These are phyloP conservation scores for Torymus tubicola DNA, from an alignment of 2,888 invertebrate genomes.

Conservation along the genomic window DNA sequence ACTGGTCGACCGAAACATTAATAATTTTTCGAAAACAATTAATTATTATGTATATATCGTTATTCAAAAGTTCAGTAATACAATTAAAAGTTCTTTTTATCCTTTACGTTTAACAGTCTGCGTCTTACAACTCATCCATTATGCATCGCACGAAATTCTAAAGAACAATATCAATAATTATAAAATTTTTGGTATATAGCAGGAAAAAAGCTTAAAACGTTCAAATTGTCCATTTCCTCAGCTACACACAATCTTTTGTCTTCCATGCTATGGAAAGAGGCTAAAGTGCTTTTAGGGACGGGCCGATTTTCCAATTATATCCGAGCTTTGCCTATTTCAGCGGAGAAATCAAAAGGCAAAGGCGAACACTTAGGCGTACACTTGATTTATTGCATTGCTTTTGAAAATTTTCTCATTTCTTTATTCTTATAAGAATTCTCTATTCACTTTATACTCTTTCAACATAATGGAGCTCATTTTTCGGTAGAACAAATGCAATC, in stretches of 20 bases:
- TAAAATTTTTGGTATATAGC: not conserved
- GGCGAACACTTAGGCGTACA: not conserved
- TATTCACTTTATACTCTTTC: too few relatives aligned
- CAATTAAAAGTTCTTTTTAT: too few relatives aligned
- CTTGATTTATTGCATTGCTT: not conserved
- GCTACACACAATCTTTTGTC: slow-evolving; percentile 14
- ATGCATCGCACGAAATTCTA: not conserved
- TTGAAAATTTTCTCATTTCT: too few relatives aligned
- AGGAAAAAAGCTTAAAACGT: slow-evolving; percentile 4
- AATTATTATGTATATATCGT: too few relatives aligned
- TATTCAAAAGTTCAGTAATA: too few relatives aligned
- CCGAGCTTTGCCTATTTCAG: not conserved
- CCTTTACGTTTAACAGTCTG: too few relatives aligned
- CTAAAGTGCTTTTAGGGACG: slow-evolving; percentile 22
- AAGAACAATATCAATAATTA: slow-evolving; percentile 13
- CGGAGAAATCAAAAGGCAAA: not conserved
- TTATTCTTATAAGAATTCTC: too few relatives aligned
- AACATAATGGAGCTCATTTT: too few relatives aligned
- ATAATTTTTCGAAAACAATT: too few relatives aligned
- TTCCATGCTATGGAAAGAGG: not conserved
- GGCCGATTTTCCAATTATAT: slow-evolving; percentile 26
- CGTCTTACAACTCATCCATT: not conserved
- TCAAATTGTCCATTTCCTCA: slow-evolving; percentile 23
- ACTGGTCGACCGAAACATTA: too few relatives aligned
- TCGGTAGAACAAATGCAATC: too few relatives aligned